These are phyloP conservation scores for Prinia subflava DNA, from an alignment of 2,113 vertebrate genomes.

Conservation along the genomic window DNA sequence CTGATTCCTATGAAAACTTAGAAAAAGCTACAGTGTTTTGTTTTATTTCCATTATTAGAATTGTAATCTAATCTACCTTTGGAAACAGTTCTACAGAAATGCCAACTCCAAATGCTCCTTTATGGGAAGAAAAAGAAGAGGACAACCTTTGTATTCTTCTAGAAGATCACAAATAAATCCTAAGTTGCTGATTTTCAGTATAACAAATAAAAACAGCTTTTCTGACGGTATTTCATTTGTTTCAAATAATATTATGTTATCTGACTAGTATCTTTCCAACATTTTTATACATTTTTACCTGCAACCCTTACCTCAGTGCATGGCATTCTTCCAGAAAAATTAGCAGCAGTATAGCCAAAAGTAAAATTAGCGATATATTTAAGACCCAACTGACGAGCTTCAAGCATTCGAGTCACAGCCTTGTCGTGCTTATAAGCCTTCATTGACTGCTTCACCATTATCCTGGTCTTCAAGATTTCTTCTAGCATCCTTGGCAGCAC, in stretches of 20 bases:
- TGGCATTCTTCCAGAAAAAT: slow-evolving; percentile 96
- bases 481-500: slow-evolving; percentile 94
- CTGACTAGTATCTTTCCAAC: neutral
- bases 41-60: neutral
- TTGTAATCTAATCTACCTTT: neutral
- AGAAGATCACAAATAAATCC: neutral
- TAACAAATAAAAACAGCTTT: neutral
- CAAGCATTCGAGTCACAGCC: slow-evolving; percentile 85
- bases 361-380: slow-evolving; percentile 97
- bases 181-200: neutral
- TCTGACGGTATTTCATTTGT: neutral
- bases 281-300: neutral
- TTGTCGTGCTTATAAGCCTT: slow-evolving; percentile 89
- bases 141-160: neutral
- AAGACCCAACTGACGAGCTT: slow-evolving; percentile 94
- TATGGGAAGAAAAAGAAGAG: neutral
- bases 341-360: slow-evolving; percentile 92
- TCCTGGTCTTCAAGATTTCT: slow-evolving; percentile 91
- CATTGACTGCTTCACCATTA: slow-evolving; percentile 98
- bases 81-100: neutral
- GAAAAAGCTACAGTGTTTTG: neutral
- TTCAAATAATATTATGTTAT: neutral
- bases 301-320: slow-evolving; percentile 83
- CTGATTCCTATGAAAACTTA: neutral
- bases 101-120: neutral